A percentile compares a stretch with the other conserved stretches of the same genome.
These are phyloP conservation scores for Argyrosomus regius DNA, from an alignment of 2,797 vertebrate species.

Conservation along the genomic window DNA sequence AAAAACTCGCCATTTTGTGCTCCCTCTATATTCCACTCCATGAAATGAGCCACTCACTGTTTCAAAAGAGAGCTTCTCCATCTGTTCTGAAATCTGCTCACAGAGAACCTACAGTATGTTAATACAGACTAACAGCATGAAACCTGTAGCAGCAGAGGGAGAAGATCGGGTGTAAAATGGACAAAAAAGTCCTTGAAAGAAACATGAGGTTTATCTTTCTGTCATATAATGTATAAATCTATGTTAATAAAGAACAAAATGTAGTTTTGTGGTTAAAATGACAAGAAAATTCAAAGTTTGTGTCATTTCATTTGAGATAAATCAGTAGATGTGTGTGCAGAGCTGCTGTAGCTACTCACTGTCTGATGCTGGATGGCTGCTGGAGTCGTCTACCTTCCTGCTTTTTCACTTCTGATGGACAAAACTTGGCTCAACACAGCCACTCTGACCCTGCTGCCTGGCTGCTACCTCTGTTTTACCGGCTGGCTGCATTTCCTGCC, in stretches of 20 bases:
- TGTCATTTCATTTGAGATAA: background rate
- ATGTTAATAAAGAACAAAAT: background rate
- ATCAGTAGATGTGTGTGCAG: background rate
- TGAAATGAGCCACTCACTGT: constrained; percentile 52
- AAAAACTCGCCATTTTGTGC: constrained; percentile 36
- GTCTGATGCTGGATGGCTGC: background rate
- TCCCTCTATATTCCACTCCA: constrained; percentile 47
- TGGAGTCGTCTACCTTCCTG: background rate
- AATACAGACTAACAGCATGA: constrained; percentile 3
- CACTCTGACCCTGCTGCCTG: background rate
- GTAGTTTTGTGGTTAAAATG: background rate
- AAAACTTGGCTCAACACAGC: background rate
- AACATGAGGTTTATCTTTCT: background rate
- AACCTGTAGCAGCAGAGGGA: constrained; percentile 6
- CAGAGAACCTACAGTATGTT: constrained; percentile 15
- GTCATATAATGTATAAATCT: background rate
- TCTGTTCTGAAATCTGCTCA: constrained; percentile 37
- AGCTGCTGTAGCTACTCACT: constrained; percentile 28
- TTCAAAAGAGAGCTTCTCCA: constrained; percentile 45
- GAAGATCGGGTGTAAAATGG: background rate
- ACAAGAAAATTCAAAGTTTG: no score
- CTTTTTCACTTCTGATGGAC: background rate
- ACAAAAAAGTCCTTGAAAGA: background rate
- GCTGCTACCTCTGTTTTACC: background rate
- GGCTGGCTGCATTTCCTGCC: background rate